Conservation (phyloP, 2,888 invertebrate species). For the Campoplex capitator region DNA sequence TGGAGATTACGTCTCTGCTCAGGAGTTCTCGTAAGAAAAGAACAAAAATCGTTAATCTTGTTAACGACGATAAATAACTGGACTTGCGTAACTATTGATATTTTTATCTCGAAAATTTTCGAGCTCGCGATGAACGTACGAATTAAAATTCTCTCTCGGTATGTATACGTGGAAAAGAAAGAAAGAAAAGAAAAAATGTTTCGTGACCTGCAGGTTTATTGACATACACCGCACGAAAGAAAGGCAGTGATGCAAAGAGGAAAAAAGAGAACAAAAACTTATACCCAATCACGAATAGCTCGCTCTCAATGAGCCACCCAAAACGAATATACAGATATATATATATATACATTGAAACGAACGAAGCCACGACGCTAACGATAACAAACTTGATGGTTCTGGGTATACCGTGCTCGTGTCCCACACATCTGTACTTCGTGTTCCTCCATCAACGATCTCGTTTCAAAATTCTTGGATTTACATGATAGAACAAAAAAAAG, state of each 20-base stretch:
- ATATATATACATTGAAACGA: conserved; percentile 24
- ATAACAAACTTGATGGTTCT: conserved; percentile 64
- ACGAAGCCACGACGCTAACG: conserved; percentile 43
- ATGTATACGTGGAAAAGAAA: background rate
- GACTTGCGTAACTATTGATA: background rate
- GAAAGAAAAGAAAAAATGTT: background rate
- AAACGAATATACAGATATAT: conserved; percentile 38
- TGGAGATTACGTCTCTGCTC: background rate
- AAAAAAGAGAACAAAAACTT: background rate
- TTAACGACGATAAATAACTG: background rate
- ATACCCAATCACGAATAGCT: conserved; percentile 39
- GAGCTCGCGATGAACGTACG: background rate
- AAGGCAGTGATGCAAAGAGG: background rate
- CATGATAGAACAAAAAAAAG: conserved; percentile 35
- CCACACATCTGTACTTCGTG: background rate
- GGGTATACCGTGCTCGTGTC: conserved; percentile 13
- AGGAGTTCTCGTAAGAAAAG: background rate
- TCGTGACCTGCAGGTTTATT: conserved; percentile 30
- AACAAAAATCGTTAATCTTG: background rate
- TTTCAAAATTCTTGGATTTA: conserved; percentile 53
- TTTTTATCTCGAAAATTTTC: background rate
- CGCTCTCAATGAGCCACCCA: conserved; percentile 47
- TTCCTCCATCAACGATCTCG: background rate
- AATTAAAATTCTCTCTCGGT: background rate
- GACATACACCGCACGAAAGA: background rate